Conservation (phyloP, 2,888 invertebrate genomes). For the Anagyrus pseudococci region DNA sequence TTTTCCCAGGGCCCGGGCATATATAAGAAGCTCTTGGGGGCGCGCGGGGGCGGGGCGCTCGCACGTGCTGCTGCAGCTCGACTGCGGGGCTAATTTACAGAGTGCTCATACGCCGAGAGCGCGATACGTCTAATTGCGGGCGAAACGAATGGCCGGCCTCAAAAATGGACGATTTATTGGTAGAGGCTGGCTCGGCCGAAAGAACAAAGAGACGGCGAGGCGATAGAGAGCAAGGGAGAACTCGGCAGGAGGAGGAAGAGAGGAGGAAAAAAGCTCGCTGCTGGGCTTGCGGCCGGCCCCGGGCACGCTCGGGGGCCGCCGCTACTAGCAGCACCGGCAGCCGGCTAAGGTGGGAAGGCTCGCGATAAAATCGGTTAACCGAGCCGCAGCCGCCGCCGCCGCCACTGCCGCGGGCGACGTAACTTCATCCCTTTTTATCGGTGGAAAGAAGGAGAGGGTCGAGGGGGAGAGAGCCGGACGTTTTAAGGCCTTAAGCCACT, state of each 20-base stretch:
- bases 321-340: neutral
- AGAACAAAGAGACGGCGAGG: slow-evolving; percentile 3
- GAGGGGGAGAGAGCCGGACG: slow-evolving; percentile 42
- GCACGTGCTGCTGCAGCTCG: neutral
- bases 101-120: neutral
- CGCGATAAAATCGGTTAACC: slow-evolving; percentile 11
- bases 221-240: neutral
- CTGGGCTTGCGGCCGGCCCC: neutral
- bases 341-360: slow-evolving; percentile 3
- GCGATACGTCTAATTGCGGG: slow-evolving; percentile 24
- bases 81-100: slow-evolving; percentile 26
- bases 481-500: slow-evolving; percentile 58
- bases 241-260: neutral
- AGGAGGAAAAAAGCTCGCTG: neutral
- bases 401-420: slow-evolving; percentile 46
- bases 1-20: neutral
- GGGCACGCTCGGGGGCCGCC: neutral
- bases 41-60: neutral
- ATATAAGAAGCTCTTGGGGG: too few species aligned
- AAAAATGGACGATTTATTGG: slow-evolving; percentile 28
- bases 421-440: slow-evolving; percentile 58
- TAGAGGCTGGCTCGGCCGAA: neutral
- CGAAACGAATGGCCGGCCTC: slow-evolving; percentile 20
- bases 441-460: too few species aligned
- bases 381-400: slow-evolving; percentile 32